phyloP scores from a whole-genome alignment of 2,888 invertebrate genomes.

The Chirona hameri region DNA sequence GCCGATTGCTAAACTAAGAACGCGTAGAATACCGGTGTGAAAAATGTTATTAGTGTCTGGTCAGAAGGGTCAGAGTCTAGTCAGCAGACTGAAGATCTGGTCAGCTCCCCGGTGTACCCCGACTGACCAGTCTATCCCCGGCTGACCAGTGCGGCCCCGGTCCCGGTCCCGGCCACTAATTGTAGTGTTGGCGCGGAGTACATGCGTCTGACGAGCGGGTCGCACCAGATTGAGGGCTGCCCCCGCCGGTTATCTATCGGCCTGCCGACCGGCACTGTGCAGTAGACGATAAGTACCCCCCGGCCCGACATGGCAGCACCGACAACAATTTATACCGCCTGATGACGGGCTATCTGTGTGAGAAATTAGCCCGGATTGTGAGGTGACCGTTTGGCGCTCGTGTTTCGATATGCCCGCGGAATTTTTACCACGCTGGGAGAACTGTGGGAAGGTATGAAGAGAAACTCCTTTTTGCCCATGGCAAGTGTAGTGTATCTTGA shows the following conservation, averaged over 20 bases:
- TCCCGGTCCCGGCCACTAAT: background rate
- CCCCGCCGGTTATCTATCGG: background rate
- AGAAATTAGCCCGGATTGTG: background rate
- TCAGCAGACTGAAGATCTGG: too few relatives aligned
- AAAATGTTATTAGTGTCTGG: too few relatives aligned
- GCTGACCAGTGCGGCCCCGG: background rate
- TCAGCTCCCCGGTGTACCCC: too few relatives aligned
- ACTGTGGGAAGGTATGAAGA: background rate
- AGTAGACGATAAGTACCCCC: background rate
- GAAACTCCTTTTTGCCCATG: too few relatives aligned
- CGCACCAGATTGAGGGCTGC: background rate
- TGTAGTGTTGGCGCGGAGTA: background rate
- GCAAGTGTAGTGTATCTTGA: too few relatives aligned
- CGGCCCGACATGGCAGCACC: background rate
- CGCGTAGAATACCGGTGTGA: too few relatives aligned
- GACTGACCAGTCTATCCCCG: too few relatives aligned
- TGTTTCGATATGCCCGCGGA: background rate
- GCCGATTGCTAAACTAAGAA: too few relatives aligned
- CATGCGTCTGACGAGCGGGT: background rate
- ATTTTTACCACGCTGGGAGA: background rate
- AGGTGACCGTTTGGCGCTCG: background rate
- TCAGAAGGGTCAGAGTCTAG: too few relatives aligned
- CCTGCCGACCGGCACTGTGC: background rate
- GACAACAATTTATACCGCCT: conserved; percentile 2
- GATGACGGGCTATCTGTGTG: conserved; percentile 1